Evolutionary conservation across 1,140 invertebrate species (phyloP).

Genomic region (Ruditapes philippinarum): DNA sequence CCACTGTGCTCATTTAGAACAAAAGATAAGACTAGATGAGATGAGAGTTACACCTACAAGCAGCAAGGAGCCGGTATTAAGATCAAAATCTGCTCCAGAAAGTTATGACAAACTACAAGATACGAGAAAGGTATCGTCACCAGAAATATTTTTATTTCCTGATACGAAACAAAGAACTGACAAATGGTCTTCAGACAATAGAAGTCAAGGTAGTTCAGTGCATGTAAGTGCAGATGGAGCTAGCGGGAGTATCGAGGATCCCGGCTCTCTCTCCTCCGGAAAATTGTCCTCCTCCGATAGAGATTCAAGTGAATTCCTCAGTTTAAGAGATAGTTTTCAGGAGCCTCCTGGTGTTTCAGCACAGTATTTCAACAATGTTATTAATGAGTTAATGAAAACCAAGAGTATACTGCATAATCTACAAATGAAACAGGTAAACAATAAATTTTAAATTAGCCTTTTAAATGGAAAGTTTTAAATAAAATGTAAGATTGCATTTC

Average conservation of each 20-base stretch:
- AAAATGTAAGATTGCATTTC: too few species aligned
- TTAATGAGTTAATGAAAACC: conserved; percentile 37
- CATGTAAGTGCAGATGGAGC: not conserved
- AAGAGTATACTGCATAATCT: conserved; percentile 9
- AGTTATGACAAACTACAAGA: not conserved
- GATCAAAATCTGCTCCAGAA: conserved; percentile 16
- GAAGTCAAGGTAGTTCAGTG: not conserved
- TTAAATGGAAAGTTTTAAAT: too few species aligned
- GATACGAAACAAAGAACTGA: not conserved
- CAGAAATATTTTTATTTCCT: conserved; percentile 87
- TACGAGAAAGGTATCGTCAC: conserved; percentile 87
- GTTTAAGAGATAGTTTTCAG: not conserved
- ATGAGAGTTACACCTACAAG: not conserved
- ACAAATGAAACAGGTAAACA: conserved; percentile 18
- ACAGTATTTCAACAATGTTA: conserved; percentile 26
- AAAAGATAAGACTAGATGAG: not conserved
- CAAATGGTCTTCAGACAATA: not conserved
- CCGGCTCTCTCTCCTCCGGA: not conserved
- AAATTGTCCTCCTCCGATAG: not conserved
- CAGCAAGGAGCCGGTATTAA: not conserved
- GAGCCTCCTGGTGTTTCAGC: conserved; percentile 23
- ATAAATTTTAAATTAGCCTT: too few species aligned
- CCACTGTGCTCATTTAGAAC: not conserved
- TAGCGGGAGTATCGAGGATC: not conserved
- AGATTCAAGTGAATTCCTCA: not conserved